These are phyloP conservation scores for Meandrina meandrites DNA, from an alignment of 92 coral and sea anemone species.

Conservation along the genomic window DNA sequence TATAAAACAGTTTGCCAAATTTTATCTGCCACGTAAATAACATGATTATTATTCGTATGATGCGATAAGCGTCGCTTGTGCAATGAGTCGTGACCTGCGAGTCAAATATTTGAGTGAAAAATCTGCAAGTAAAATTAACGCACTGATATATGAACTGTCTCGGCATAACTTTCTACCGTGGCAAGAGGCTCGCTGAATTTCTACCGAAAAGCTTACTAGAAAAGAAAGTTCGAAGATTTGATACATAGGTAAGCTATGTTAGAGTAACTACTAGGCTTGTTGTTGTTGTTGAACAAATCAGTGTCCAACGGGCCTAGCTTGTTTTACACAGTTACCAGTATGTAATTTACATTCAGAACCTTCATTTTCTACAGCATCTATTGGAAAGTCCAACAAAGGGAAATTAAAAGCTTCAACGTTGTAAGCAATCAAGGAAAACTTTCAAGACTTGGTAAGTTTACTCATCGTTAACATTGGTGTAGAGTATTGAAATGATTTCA, in stretches of 20 bases:
- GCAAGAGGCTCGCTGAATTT: neutral
- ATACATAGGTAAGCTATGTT: neutral
- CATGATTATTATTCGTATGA: neutral
- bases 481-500: neutral
- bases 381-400: neutral
- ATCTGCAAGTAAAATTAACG: slow-evolving; percentile 37
- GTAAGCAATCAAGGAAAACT: neutral
- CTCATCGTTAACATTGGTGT: neutral
- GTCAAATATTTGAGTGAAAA: neutral
- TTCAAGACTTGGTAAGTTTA: neutral
- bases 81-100: slow-evolving; percentile 14
- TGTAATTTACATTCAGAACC: neutral
- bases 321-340: neutral
- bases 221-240: neutral
- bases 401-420: neutral
- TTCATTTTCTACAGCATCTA: neutral
- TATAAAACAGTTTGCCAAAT: too few relatives aligned
- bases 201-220: neutral
- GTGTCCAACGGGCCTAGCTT: neutral
- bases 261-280: neutral
- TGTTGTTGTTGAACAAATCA: neutral
- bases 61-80: neutral
- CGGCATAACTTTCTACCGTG: neutral
- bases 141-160: neutral
- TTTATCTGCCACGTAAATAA: neutral